Conservation (phyloP, 2,888 invertebrate species). For the Uropetala carovei region DNA sequence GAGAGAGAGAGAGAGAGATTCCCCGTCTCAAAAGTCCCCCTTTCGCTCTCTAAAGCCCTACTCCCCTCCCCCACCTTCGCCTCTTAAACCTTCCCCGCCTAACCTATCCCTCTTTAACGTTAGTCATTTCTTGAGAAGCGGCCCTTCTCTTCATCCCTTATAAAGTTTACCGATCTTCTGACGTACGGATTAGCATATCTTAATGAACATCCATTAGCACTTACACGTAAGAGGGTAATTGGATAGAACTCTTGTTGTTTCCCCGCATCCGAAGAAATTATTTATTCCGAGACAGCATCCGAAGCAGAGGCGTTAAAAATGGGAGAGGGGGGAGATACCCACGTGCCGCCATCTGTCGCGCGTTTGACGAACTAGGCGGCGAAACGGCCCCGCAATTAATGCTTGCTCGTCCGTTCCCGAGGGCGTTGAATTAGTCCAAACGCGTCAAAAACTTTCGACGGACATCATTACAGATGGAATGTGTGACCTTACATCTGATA, state of each 20-base stretch:
- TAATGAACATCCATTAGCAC: slow-evolving; percentile 55
- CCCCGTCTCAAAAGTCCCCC: not conserved
- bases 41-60: not conserved
- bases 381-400: not conserved
- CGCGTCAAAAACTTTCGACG: not conserved
- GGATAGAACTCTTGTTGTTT: slow-evolving; percentile 12
- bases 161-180: not conserved
- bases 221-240: slow-evolving; percentile 38
- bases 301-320: not conserved
- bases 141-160: not conserved
- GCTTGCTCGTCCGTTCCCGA: not conserved
- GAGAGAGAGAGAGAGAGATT: too few relatives aligned
- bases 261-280: slow-evolving; percentile 31
- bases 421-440: not conserved
- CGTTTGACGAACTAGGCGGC: not conserved
- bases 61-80: not conserved
- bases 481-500: too few relatives aligned
- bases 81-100: not conserved
- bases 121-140: not conserved
- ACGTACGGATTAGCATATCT: slow-evolving; percentile 42
- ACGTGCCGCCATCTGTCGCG: not conserved
- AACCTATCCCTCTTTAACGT: not conserved
- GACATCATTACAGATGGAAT: too few relatives aligned
- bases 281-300: slow-evolving; percentile 25
- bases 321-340: not conserved